Evolutionary conservation across 2,113 vertebrate species (phyloP).

Genomic region (Bothrops jararaca): DNA sequence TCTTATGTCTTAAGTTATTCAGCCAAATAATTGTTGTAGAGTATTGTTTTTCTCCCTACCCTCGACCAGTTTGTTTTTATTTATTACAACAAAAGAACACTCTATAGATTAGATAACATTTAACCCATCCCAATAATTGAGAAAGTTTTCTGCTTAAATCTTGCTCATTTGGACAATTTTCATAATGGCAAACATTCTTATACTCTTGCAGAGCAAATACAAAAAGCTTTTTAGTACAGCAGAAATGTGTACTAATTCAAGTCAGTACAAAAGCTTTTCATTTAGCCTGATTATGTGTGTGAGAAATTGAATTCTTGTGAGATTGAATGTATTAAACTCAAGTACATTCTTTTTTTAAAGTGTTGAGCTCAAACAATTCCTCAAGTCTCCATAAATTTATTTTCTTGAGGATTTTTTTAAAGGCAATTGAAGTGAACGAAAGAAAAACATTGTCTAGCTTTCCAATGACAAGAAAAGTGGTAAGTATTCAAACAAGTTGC

Average conservation of each 20-base stretch:
- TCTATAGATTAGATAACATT: neutral
- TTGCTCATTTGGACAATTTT: neutral
- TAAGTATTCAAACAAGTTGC: constrained; percentile 2
- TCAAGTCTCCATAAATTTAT: neutral
- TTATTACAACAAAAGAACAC: neutral
- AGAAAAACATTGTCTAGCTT: neutral
- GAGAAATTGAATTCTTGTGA: neutral
- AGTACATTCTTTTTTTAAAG: neutral
- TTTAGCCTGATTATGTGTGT: neutral
- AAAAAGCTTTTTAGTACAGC: constrained; percentile 16
- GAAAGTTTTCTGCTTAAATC: neutral
- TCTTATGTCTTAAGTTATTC: neutral
- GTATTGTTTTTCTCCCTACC: neutral
- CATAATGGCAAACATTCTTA: neutral
- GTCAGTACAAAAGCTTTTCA: neutral
- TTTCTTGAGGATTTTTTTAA: neutral
- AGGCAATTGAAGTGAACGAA: neutral
- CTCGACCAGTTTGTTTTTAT: neutral
- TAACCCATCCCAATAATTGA: neutral
- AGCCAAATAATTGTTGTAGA: no score
- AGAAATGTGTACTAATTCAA: neutral
- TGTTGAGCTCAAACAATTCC: constrained; percentile 3
- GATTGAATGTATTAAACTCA: neutral
- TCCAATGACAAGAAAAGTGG: neutral
- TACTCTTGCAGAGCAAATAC: constrained; percentile 1